phyloP scores from a whole-genome alignment of 2,888 invertebrate species.

The Rutpela maculata region DNA sequence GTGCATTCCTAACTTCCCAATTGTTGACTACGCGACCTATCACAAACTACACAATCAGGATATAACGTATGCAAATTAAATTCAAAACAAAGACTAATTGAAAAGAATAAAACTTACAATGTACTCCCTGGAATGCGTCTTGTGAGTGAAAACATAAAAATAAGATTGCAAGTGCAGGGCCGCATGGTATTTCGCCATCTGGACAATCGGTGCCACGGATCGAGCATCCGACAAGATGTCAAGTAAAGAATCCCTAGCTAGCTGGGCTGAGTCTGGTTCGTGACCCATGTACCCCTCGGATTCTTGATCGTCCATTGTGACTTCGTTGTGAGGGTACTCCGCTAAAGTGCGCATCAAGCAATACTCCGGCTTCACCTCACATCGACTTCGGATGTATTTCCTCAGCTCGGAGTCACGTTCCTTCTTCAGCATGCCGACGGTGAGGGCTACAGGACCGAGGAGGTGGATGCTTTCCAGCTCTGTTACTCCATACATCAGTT shows the following conservation, averaged over 20 bases:
- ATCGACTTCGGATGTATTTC: constrained; percentile 86
- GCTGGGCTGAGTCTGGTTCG: constrained; percentile 65
- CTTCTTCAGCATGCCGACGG: constrained; percentile 84
- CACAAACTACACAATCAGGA: too few species aligned
- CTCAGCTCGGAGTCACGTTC: constrained; percentile 86
- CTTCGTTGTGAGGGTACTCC: constrained; percentile 74
- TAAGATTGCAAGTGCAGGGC: constrained; percentile 85
- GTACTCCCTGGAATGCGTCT: constrained; percentile 86
- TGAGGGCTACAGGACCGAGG: constrained; percentile 82
- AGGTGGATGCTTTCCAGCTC: constrained; percentile 88
- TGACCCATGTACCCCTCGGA: constrained; percentile 55
- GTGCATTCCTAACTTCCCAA: not conserved
- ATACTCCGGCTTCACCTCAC: constrained; percentile 84
- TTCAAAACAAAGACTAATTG: too few species aligned
- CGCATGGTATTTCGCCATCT: constrained; percentile 86
- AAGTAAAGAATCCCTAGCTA: constrained; percentile 83
- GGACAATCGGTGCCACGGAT: constrained; percentile 87
- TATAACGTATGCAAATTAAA: too few species aligned
- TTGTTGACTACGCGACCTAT: too few species aligned
- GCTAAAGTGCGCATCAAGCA: constrained; percentile 80
- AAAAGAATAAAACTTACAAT: constrained; percentile 78
- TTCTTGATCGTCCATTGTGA: constrained; percentile 58
- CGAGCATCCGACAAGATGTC: constrained; percentile 93
- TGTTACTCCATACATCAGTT: constrained; percentile 90
- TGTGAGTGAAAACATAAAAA: constrained; percentile 93